phyloP scores from a whole-genome alignment of 2,888 invertebrate genomes.

The Melinopterus prodromus region DNA sequence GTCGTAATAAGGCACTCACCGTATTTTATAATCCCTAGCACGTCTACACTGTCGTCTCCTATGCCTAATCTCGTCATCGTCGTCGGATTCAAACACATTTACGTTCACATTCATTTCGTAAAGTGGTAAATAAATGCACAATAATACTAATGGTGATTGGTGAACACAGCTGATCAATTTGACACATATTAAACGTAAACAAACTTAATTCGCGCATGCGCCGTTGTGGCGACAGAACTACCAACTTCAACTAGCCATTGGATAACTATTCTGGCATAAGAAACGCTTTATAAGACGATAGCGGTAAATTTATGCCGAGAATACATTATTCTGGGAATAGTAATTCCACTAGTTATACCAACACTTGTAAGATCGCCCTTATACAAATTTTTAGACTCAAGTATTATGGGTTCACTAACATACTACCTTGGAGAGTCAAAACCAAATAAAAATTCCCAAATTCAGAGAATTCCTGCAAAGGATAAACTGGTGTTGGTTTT shows the following conservation, averaged over 20 bases:
- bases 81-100: neutral
- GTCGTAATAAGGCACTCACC: neutral
- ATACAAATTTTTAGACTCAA: too few relatives aligned
- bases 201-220: neutral
- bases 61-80: neutral
- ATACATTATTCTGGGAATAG: too few relatives aligned
- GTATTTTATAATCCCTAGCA: neutral
- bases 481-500: too few relatives aligned
- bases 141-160: neutral
- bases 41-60: neutral
- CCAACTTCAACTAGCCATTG: neutral
- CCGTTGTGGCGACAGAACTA: neutral
- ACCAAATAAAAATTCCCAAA: too few relatives aligned
- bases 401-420: too few relatives aligned
- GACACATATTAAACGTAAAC: neutral
- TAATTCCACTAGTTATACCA: too few relatives aligned
- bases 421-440: too few relatives aligned
- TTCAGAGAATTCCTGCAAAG: too few relatives aligned
- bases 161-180: neutral
- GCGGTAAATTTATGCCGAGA: too few relatives aligned
- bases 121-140: neutral
- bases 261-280: too few relatives aligned
- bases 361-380: too few relatives aligned
- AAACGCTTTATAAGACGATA: too few relatives aligned
- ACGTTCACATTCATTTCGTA: neutral